phyloP scores from a whole-genome alignment of 2,888 invertebrate species.

The Fissipunctia ypsillon region DNA sequence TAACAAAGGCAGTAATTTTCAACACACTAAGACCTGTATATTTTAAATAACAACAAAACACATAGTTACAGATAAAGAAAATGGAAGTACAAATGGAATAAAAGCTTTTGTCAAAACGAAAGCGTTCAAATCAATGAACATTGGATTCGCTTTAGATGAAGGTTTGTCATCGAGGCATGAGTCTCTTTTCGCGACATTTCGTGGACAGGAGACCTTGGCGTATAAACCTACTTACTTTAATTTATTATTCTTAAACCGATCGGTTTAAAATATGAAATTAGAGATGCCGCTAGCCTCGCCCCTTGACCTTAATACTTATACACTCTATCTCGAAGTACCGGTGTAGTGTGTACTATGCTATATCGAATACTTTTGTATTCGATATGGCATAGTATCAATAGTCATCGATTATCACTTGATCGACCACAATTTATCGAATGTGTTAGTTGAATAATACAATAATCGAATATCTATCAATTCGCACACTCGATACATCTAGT shows the following conservation, averaged over 20 bases:
- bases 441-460: no score
- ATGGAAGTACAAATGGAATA: slow-evolving; percentile 95
- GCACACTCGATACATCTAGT: no score
- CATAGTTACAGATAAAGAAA: slow-evolving; percentile 93
- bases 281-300: neutral
- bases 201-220: slow-evolving; percentile 95
- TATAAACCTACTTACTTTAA: no score
- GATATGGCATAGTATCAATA: no score
- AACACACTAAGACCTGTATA: no score
- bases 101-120: slow-evolving; percentile 92
- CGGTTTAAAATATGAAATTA: no score
- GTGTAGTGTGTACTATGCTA: neutral
- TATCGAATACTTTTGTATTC: neutral
- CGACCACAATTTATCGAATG: no score
- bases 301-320: neutral
- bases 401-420: neutral
- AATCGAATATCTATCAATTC: no score
- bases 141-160: slow-evolving; percentile 96
- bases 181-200: slow-evolving; percentile 91
- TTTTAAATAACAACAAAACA: slow-evolving; percentile 1
- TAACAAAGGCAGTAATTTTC: neutral
- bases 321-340: neutral
- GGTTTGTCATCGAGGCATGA: slow-evolving; percentile 92
- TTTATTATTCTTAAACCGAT: no score
- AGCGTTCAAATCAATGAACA: slow-evolving; percentile 93